Base-by-base conservation (phyloP, 2,888 invertebrate species). In the Drosophila vallismaia region DNA sequence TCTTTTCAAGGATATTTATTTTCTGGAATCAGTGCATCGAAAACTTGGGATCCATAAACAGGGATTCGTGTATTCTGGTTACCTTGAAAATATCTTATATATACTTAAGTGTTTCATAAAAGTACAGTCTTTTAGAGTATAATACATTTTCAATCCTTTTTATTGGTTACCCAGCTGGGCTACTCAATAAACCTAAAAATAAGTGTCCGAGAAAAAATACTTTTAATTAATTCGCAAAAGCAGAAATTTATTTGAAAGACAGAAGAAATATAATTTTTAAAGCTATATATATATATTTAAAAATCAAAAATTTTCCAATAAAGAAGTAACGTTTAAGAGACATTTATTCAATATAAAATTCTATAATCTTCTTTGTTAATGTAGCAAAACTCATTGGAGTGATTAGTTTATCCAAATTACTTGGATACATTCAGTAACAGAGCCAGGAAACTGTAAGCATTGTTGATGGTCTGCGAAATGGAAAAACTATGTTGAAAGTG, bases 371-470 rank as follows among this genome's bases (percentile, higher is more conserved):
- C 4, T 12, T 9, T 7, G 4, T 26, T 9, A 28, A 28, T 5
- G 5, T 28, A 2, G 28, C 28, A 28, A 28, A 28, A 4, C 28
- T 5, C 28, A 28, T 28, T 28, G 28, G 19, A 2, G 19, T 19
- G 19, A 19, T 19, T 19, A 19, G 19, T 19, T 19, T 19, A 19
- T 19, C 19, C 19, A 19, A 19, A 19, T 19, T 19, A 28, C 28
- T 81, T 83, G 0, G 88, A 79, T 33, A 88, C 77, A 69, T 87
- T 88, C 0, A 89, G 63, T 1, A 91, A 56, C 0, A 91, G 62
- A 4, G 91, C 90, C 60, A 90, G 87, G 26, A 89, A 77, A 14
- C 80, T 86, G 38, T 89, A 90, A 3, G 90, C 84, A 68, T 88
- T 88, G 36, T 90, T 89, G 12, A 90, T 80, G n/a, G 88, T 86